Percentiles rank a stretch among this genome's conserved stretches.
phyloP scores from a whole-genome alignment of 1,140 invertebrate genomes.

The Lerema accius region DNA sequence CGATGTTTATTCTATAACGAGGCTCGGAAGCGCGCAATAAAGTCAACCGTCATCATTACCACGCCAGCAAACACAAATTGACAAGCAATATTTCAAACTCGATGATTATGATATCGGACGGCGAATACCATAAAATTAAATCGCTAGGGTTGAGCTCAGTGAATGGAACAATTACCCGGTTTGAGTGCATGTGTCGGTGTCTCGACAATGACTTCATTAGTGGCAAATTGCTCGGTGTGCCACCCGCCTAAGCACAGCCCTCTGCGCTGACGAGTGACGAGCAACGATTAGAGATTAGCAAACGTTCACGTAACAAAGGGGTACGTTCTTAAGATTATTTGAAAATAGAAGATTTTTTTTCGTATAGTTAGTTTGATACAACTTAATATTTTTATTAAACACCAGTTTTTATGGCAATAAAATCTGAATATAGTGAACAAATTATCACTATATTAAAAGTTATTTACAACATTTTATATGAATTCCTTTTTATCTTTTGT shows the following conservation, averaged over 20 bases:
- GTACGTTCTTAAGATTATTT: too few species aligned
- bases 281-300: background rate
- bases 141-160: slow-evolving; percentile 60
- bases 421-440: too few species aligned
- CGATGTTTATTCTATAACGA: slow-evolving; percentile 55
- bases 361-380: too few species aligned
- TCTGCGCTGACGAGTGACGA: slow-evolving; percentile 2
- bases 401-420: too few species aligned
- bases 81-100: slow-evolving; percentile 67
- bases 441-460: too few species aligned
- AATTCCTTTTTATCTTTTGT: too few species aligned
- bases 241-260: slow-evolving; percentile 34
- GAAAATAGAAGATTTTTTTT: too few species aligned
- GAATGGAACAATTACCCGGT: slow-evolving; percentile 61
- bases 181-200: slow-evolving; percentile 54
- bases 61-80: slow-evolving; percentile 61
- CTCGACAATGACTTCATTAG: slow-evolving; percentile 68
- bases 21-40: slow-evolving; percentile 62
- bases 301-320: background rate
- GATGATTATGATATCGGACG: slow-evolving; percentile 65
- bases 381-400: too few species aligned
- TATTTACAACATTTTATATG: too few species aligned
- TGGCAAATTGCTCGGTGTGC: slow-evolving; percentile 52
- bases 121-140: slow-evolving; percentile 65
- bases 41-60: slow-evolving; percentile 57